These are phyloP conservation scores for Brachypodius melanocephalos DNA, from an alignment of 2,113 vertebrate genomes.

Conservation along the genomic window DNA sequence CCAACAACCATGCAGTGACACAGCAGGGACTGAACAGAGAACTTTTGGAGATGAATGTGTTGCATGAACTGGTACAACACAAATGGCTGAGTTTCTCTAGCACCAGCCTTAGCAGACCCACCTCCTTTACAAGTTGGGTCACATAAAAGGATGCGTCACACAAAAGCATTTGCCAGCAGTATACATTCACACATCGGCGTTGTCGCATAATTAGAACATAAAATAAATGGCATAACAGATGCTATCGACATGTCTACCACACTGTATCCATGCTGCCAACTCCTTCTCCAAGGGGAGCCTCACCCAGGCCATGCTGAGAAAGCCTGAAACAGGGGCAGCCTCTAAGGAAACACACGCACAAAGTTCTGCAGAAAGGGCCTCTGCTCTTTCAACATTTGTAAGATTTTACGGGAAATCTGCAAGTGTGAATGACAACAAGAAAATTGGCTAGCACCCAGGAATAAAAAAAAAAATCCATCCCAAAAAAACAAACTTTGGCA, in stretches of 20 bases:
- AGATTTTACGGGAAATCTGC: slow-evolving; percentile 5
- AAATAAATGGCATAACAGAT: not conserved
- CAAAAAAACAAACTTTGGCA: not conserved
- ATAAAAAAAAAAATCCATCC: accelerated
- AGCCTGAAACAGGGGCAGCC: not conserved
- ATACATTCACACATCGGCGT: not conserved
- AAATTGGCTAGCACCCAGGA: not conserved
- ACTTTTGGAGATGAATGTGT: not conserved
- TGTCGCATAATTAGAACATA: not conserved
- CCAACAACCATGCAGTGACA: not conserved
- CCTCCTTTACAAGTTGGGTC: not conserved
- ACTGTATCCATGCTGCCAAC: not conserved
- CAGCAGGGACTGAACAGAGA: not conserved
- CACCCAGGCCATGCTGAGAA: not conserved
- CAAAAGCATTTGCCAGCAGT: not conserved
- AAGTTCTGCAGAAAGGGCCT: slow-evolving; percentile 19
- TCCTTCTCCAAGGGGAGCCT: not conserved
- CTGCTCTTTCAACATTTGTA: not conserved
- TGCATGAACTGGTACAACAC: not conserved
- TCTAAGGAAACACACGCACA: not conserved
- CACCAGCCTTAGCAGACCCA: not conserved
- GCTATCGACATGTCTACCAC: slow-evolving; percentile 17
- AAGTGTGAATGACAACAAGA: slow-evolving; percentile 29
- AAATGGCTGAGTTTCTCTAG: not conserved
- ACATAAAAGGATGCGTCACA: not conserved